A percentile compares a stretch with the other conserved stretches of the same genome.
Evolutionary conservation across 2,113 vertebrate species (phyloP).

Genomic region (Mobula birostris): DNA sequence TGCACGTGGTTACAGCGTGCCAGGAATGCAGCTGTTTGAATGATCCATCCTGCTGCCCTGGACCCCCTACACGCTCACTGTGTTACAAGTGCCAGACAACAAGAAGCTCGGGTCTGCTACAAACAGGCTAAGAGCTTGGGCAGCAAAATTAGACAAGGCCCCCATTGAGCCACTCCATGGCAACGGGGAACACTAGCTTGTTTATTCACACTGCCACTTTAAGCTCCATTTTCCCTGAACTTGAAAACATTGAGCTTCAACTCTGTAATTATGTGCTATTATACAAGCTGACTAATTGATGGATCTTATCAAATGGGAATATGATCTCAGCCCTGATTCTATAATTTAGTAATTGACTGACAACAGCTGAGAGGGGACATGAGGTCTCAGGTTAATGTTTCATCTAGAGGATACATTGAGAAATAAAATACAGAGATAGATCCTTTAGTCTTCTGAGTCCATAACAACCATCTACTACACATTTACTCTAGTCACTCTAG

Average conservation of each 20-base stretch:
- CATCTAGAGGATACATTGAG: not conserved
- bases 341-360: not conserved
- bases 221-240: not conserved
- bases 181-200: not conserved
- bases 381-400: not conserved
- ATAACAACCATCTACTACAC: too few species aligned
- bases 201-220: not conserved
- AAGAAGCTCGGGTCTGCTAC: not conserved
- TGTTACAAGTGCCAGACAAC: not conserved
- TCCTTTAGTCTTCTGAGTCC: too few species aligned
- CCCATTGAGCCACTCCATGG: not conserved
- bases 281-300: not conserved
- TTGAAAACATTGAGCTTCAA: not conserved
- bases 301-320: not conserved
- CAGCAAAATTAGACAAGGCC: not conserved
- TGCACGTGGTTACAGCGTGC: not conserved
- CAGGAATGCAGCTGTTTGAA: not conserved
- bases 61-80: not conserved
- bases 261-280: not conserved
- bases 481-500: too few species aligned
- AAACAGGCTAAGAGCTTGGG: not conserved
- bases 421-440: too few species aligned
- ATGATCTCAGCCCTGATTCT: not conserved
- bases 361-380: not conserved
- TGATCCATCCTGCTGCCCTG: not conserved